Percentiles rank a stretch among this genome's conserved stretches.
Evolutionary conservation across 2,888 invertebrate genomes (phyloP).

Genomic region (Leucoma salicis): DNA sequence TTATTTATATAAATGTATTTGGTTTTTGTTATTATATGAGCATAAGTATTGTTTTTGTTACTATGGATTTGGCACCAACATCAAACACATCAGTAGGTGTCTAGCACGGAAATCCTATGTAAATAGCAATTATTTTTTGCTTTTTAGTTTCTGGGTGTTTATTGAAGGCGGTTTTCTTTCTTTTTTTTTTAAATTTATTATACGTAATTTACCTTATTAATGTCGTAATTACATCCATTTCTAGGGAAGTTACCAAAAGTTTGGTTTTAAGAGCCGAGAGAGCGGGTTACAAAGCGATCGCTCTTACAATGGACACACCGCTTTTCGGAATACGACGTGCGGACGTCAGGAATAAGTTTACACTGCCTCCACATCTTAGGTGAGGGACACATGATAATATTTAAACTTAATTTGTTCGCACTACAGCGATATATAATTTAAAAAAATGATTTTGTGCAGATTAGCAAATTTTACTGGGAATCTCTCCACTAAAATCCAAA

Average conservation of each 20-base stretch:
- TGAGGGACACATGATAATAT: constrained; percentile 42
- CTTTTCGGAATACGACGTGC: constrained; percentile 91
- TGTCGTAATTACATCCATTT: no score
- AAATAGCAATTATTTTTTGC: no score
- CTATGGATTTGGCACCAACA: no score
- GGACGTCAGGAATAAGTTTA: constrained; percentile 92
- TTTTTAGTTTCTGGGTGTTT: no score
- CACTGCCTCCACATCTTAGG: constrained; percentile 90
- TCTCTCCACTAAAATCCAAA: constrained; percentile 70
- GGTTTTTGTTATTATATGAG: no score
- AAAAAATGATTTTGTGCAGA: constrained; percentile 68
- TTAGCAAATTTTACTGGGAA: constrained; percentile 90
- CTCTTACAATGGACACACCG: constrained; percentile 94
- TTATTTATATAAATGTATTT: no score
- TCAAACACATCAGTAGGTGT: no score
- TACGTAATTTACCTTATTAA: no score
- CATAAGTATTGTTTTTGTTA: no score
- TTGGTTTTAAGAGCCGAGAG: constrained; percentile 90
- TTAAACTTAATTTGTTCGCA: background rate
- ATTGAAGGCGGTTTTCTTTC: no score
- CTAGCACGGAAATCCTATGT: no score
- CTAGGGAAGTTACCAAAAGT: constrained; percentile 85
- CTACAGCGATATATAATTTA: background rate
- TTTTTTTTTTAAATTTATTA: no score
- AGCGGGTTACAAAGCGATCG: constrained; percentile 93